phyloP scores from a whole-genome alignment of 2,888 invertebrate genomes.

The Leptothorax acervorum region DNA sequence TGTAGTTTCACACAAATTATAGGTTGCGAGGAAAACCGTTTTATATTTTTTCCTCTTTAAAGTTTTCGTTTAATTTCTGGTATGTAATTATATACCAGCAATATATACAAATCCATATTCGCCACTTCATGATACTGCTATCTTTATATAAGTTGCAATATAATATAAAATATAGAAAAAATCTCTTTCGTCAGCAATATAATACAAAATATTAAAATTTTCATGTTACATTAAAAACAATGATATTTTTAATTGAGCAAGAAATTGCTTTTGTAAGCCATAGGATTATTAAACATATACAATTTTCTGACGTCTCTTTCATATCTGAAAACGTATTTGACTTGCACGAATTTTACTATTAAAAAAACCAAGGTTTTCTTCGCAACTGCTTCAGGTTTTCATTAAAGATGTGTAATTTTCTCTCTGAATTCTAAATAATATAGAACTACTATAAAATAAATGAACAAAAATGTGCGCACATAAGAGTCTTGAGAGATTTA shows the following conservation, averaged over 20 bases:
- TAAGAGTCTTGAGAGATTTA: background rate
- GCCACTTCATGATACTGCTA: background rate
- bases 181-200: background rate
- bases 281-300: background rate
- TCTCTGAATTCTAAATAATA: constrained; percentile 4
- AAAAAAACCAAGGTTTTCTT: background rate
- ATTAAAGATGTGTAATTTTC: constrained; percentile 8
- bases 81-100: constrained; percentile 32
- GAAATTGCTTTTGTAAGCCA: background rate
- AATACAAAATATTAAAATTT: background rate
- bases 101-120: background rate
- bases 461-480: background rate
- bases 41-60: background rate
- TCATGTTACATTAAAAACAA: background rate
- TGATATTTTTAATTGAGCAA: background rate
- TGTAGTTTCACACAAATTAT: constrained; percentile 35
- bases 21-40: constrained; percentile 28
- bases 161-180: background rate
- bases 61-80: constrained; percentile 33
- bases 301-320: constrained; percentile 1
- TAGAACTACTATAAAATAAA: background rate
- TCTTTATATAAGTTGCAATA: background rate
- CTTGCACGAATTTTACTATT: background rate
- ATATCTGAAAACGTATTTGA: background rate
- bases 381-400: background rate